Base-by-base conservation (phyloP, 2,888 invertebrate species). In the Tyria jacobaeae region DNA sequence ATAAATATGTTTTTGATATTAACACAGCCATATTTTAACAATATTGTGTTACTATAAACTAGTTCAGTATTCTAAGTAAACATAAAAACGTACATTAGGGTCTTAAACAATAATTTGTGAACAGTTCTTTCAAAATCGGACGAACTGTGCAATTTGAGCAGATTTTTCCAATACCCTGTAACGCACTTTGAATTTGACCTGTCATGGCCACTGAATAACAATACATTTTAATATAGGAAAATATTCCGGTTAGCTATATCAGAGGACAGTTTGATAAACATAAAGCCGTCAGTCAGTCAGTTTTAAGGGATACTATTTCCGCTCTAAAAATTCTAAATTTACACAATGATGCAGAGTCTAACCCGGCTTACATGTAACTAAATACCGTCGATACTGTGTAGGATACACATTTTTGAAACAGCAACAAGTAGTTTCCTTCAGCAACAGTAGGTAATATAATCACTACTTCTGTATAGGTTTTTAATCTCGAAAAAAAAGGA, bases 1-100 rank as follows among this genome's bases (percentile, higher is more conserved):
- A 86, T 82, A 89, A 88, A 89, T 91, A 89, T 85, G 80, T 89
- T 91, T 92, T 93, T 90, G 92, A 92, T 91, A 89, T 89, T 85
- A 89, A 90, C 94, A 93, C 94, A 93, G 93, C 93, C 93, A 92
- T 91, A 85, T 89, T 88, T 88, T 86, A 69, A 70, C 71, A 71
- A 77, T 79, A 83, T 77, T 73, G 75, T 81, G 78, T 80, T 78
- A 76, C 72, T 82, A 81, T 74, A 65, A 64, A 71, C 80, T 80
- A 81, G 57, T 74, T 78, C 65, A 80, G 76, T 78, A 82, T 69
- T 76, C 72, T 83, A 79, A 68, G 67, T 75, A 78, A 77, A 79
- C 74, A 69, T 76, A 66, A 71, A 76, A 64, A 72, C 48, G 48
- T 69, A 70, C 41, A 67, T 67, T 66, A 71, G 39, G 51, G 63